Percentiles rank a stretch among this genome's conserved stretches.
These are phyloP conservation scores for Hemiprocne comata DNA, from an alignment of 2,113 vertebrate genomes.

Conservation along the genomic window DNA sequence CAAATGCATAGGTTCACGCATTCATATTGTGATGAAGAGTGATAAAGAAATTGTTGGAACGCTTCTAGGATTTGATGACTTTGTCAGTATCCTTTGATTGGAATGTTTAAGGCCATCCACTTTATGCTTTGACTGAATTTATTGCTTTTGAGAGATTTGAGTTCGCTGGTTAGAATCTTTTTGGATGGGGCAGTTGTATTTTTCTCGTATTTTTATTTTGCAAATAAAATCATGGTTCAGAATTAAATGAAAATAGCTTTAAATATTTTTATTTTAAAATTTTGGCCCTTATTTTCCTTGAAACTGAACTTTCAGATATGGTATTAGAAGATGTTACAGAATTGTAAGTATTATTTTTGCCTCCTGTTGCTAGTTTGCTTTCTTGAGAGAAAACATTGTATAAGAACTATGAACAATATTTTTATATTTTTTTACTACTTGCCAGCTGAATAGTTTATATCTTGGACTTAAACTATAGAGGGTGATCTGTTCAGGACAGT, in stretches of 20 bases:
- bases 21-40: slow-evolving; percentile 93
- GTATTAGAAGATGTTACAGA: slow-evolving; percentile 91
- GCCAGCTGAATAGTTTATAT: neutral
- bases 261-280: neutral
- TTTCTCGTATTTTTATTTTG: neutral
- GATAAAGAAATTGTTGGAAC: slow-evolving; percentile 92
- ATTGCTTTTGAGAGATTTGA: neutral
- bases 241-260: neutral
- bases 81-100: slow-evolving; percentile 94
- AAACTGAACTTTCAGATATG: slow-evolving; percentile 80
- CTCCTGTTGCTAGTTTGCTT: neutral
- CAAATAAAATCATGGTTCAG: neutral
- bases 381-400: neutral
- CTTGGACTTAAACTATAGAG: neutral
- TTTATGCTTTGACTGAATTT: neutral
- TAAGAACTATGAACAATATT: neutral
- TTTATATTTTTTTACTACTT: neutral
- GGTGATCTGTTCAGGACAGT: neutral
- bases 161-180: neutral
- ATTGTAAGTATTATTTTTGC: slow-evolving; percentile 80
- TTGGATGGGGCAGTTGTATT: neutral
- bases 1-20: slow-evolving; percentile 89
- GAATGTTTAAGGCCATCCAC: neutral
- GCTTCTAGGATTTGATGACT: slow-evolving; percentile 91
- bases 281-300: slow-evolving; percentile 59